These are phyloP conservation scores for Cotesia congregata DNA, from an alignment of 2,888 invertebrate species.

Conservation along the genomic window DNA sequence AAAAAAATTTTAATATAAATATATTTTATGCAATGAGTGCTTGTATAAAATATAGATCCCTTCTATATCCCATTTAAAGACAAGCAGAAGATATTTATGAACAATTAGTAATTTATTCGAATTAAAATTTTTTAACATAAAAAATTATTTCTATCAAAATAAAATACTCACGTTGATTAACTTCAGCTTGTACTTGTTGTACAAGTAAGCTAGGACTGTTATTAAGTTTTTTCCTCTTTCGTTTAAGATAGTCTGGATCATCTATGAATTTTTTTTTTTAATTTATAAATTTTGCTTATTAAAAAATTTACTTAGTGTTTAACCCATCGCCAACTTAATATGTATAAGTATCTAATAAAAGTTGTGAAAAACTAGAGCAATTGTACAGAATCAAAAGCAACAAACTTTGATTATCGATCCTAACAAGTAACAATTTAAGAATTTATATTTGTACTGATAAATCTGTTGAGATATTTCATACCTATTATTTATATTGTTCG, in stretches of 20 bases:
- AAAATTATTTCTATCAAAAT: background rate
- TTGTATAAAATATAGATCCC: conserved; percentile 20
- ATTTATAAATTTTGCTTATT: background rate
- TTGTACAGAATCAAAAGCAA: background rate
- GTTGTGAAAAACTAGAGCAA: background rate
- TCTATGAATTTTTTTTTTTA: conserved; percentile 70
- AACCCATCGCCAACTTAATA: no score
- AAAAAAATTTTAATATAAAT: background rate
- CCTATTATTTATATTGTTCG: background rate
- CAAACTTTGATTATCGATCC: background rate
- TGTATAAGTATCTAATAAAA: background rate
- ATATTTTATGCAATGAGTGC: background rate
- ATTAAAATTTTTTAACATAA: conserved; percentile 13
- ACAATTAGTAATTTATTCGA: no score
- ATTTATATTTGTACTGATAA: background rate
- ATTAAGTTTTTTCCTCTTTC: conserved; percentile 74
- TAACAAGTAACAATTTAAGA: background rate
- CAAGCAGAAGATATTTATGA: conserved; percentile 48
- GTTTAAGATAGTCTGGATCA: conserved; percentile 75
- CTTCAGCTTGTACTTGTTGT: conserved; percentile 71
- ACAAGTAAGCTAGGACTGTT: conserved; percentile 72
- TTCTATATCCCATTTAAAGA: conserved; percentile 53
- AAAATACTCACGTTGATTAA: conserved; percentile 72
- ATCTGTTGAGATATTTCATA: background rate
- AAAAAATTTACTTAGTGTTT: background rate